Base-by-base conservation (phyloP, 2,888 invertebrate genomes). In the Thymelicus sylvestris region DNA sequence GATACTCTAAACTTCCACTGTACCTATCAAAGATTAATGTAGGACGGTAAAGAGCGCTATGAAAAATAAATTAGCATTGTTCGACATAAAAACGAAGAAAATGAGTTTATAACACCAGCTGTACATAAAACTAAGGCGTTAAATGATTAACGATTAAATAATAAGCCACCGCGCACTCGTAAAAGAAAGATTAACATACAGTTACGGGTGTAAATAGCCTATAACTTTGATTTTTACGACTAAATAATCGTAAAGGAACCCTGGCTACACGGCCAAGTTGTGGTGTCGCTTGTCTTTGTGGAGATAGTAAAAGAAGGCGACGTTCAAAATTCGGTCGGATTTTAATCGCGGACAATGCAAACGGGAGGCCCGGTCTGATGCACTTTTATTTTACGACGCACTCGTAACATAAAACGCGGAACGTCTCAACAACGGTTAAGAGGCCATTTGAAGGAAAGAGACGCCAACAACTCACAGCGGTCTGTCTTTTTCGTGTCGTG, bases 221-320 rank as follows among this genome's bases (percentile, higher is more conserved):
- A 93, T 94, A 93, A 94, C 94, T 94, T 94, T 94, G 94, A 94
- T 94, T 94, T 94, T 94, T 94, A 94, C 93, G 93, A 94, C 94
- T 94, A 94, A 94, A 94, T 94, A 94, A 94, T 94, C 94, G 94
- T 94, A 94, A 94, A 94, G 90, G 93, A 92, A 89, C 91, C 91
- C 89, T 83, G 89, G 79, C 81, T 83, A 86, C 71, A 79, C 86
- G 85, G 77, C 89, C 78, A 77, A 83, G 81, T 89, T 85, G 78
- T 79, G 82, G 82, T 75, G 81, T 74, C 75, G 77, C 73, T 75
- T 73, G 72, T 74, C 76, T 77, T 73, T 74, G 67, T 74, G 76
- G 79, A 75, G 72, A 47, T 64, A 62, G 59, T 71, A 24, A 39
- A 73, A 50, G 78, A 74, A 73, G 73, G 68, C 47, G 71, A 75